A percentile compares a stretch with the other conserved stretches of the same genome.
Conservation (phyloP, 2,113 vertebrate species). For the Leptobrachium leishanense region DNA sequence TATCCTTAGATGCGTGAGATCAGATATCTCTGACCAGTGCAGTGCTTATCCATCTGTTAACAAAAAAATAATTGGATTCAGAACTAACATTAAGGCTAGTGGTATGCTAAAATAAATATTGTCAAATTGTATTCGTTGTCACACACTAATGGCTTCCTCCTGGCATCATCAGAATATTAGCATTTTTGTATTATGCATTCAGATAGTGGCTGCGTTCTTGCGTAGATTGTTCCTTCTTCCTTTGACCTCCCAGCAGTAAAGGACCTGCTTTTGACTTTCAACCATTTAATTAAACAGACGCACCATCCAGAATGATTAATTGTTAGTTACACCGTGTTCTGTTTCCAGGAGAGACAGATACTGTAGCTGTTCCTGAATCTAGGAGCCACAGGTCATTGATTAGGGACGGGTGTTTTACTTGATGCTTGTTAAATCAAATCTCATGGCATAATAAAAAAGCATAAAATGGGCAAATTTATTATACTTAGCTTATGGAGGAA, state of each 20-base stretch:
- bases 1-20: no score
- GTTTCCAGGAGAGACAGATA: no score
- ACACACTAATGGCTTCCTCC: not conserved
- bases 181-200: not conserved
- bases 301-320: not conserved
- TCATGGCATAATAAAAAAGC: not conserved
- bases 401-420: constrained; percentile 4
- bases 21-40: no score
- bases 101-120: not conserved
- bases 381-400: constrained; percentile 15
- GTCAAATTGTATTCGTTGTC: not conserved
- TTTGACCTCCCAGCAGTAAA: not conserved
- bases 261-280: not conserved
- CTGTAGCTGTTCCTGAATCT: not conserved
- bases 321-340: no score
- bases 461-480: no score
- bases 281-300: not conserved
- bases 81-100: no score
- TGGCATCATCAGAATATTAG: not conserved
- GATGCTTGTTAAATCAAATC: constrained; percentile 3
- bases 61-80: no score
- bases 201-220: no score
- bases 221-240: not conserved
- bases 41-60: no score
- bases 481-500: no score